Conservation (phyloP, 2,888 invertebrate species). For the Lasioglossum calceatum region DNA sequence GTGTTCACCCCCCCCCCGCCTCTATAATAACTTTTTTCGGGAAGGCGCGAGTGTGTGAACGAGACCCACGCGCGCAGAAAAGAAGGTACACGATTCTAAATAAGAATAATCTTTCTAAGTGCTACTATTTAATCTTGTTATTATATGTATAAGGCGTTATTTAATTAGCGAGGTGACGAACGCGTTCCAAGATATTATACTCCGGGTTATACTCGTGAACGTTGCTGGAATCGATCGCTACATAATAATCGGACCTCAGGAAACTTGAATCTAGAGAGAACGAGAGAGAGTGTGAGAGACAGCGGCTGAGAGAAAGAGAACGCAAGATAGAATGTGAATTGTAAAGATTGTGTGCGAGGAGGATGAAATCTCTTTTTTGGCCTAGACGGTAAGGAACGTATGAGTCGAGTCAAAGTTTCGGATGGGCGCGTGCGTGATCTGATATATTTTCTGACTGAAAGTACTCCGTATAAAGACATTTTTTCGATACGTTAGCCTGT, state of each 20-base stretch:
- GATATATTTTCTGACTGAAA: conserved; percentile 76
- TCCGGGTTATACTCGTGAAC: conserved; percentile 44
- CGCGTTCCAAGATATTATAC: conserved; percentile 64
- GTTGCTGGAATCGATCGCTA: conserved; percentile 41
- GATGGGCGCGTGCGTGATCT: conserved; percentile 64
- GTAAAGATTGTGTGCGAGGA: conserved; percentile 29
- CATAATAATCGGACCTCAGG: conserved; percentile 49
- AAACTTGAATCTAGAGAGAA: conserved; percentile 38
- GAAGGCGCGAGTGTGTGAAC: conserved; percentile 30
- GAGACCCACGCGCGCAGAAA: conserved; percentile 36
- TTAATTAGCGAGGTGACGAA: conserved; percentile 71
- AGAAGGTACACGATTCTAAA: conserved; percentile 81
- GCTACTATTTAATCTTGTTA: conserved; percentile 84
- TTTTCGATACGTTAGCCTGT: conserved; percentile 57
- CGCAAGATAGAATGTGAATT: neutral
- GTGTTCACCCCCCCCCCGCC: neutral
- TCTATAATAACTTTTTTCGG: conserved; percentile 18
- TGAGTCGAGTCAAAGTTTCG: conserved; percentile 31
- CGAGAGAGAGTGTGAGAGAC: neutral
- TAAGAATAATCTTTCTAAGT: conserved; percentile 82
- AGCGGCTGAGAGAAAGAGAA: conserved; percentile 2
- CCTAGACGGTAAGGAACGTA: conserved; percentile 67
- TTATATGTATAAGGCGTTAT: conserved; percentile 84
- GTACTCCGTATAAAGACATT: conserved; percentile 74
- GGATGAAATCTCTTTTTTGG: conserved; percentile 72